phyloP scores from a whole-genome alignment of 2,888 invertebrate genomes.

The Micoletzkya japonica region DNA sequence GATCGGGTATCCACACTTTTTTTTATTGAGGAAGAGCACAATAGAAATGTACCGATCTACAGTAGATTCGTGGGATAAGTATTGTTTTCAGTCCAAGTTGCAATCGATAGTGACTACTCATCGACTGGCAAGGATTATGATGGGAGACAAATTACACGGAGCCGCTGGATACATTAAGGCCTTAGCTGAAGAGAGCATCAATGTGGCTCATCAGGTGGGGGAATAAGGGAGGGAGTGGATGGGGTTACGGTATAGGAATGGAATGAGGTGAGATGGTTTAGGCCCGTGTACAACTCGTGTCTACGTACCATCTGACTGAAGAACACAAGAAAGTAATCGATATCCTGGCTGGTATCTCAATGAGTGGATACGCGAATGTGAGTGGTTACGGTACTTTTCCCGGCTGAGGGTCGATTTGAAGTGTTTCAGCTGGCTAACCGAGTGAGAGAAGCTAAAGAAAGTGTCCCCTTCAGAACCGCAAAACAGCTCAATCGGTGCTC shows the following conservation, averaged over 20 bases:
- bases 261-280: constrained; percentile 34
- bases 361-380: constrained; percentile 75
- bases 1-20: constrained; percentile 26
- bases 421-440: background rate
- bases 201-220: constrained; percentile 25
- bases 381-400: background rate
- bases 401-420: background rate
- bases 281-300: constrained; percentile 65
- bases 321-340: constrained; percentile 72
- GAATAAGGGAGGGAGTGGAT: background rate
- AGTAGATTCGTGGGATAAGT: background rate
- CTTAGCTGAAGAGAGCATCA: constrained; percentile 27
- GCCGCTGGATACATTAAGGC: constrained; percentile 20
- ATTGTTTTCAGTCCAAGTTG: constrained; percentile 9
- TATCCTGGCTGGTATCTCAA: constrained; percentile 73
- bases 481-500: constrained; percentile 40
- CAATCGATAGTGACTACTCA: constrained; percentile 14
- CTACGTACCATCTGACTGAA: constrained; percentile 68
- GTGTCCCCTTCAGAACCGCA: constrained; percentile 35
- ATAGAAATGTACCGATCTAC: background rate
- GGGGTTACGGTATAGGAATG: background rate
- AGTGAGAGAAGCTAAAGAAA: too few relatives aligned
- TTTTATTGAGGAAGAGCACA: background rate
- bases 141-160: constrained; percentile 23
- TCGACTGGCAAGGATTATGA: constrained; percentile 20